A percentile compares a stretch with the other conserved stretches of the same genome.
Conservation (phyloP, 2,113 vertebrate species). For the Otis tarda region DNA sequence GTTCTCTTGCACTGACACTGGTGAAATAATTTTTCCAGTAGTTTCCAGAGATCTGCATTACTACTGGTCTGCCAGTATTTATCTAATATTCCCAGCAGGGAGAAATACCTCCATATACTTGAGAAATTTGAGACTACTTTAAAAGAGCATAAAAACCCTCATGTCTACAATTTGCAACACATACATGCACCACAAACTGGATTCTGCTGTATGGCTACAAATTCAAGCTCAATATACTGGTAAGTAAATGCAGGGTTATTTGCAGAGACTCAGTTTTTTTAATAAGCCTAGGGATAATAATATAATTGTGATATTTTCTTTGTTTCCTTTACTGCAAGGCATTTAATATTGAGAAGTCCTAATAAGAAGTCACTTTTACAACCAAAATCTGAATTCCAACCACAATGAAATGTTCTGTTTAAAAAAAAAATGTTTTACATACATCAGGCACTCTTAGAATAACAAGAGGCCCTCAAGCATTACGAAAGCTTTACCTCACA, state of each 20-base stretch:
- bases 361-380: neutral
- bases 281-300: neutral
- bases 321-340: neutral
- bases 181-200: neutral
- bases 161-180: neutral
- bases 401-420: neutral
- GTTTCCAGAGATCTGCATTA: neutral
- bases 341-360: neutral
- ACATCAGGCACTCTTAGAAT: neutral
- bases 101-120: neutral
- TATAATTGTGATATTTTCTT: neutral
- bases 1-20: neutral
- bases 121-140: neutral
- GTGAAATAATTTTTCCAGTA: neutral
- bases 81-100: neutral
- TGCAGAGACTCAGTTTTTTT: neutral
- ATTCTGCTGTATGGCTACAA: neutral
- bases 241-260: neutral
- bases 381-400: neutral
- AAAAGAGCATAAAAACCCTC: neutral
- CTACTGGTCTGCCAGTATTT: neutral
- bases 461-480: constrained; percentile 5
- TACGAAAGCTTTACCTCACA: constrained; percentile 34
- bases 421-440: neutral
- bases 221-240: neutral